These are phyloP conservation scores for Oscheius sp. DNA, from an alignment of 2,888 invertebrate species.

Conservation along the genomic window DNA sequence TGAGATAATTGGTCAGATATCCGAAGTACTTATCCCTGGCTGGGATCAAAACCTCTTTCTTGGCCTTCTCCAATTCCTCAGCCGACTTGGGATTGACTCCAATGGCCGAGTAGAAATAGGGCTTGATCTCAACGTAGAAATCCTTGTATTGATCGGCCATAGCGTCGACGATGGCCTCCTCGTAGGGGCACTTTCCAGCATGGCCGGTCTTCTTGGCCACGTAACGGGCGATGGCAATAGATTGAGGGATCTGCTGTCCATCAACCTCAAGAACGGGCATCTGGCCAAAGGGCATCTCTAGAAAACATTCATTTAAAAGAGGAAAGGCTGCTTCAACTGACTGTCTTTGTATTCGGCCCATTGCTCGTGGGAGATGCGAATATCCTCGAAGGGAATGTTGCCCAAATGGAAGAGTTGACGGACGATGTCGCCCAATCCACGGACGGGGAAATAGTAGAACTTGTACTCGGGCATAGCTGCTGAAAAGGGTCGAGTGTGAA, in stretches of 20 bases:
- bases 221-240: slow-evolving; percentile 48
- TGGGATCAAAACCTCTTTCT: slow-evolving; percentile 44
- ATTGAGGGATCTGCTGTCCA: slow-evolving; percentile 52
- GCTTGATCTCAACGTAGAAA: slow-evolving; percentile 46
- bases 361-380: slow-evolving; percentile 5
- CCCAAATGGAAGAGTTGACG: slow-evolving; percentile 37
- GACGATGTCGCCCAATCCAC: slow-evolving; percentile 42
- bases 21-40: slow-evolving; percentile 45
- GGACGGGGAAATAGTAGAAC: slow-evolving; percentile 41
- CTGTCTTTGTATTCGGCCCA: slow-evolving; percentile 9
- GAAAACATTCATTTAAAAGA: slow-evolving; percentile 12
- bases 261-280: slow-evolving; percentile 51
- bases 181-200: slow-evolving; percentile 42
- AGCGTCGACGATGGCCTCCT: slow-evolving; percentile 50
- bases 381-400: slow-evolving; percentile 20
- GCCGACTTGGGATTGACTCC: slow-evolving; percentile 35
- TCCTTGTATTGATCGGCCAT: slow-evolving; percentile 52
- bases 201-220: slow-evolving; percentile 44
- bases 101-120: slow-evolving; percentile 45
- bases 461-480: slow-evolving; percentile 44
- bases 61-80: slow-evolving; percentile 32
- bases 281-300: slow-evolving; percentile 48
- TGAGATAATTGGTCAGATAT: slow-evolving; percentile 37
- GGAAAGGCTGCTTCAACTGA: background rate
- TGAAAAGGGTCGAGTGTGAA: too few relatives aligned